These are phyloP conservation scores for Passer domesticus DNA, from an alignment of 2,113 vertebrate genomes.

Conservation along the genomic window DNA sequence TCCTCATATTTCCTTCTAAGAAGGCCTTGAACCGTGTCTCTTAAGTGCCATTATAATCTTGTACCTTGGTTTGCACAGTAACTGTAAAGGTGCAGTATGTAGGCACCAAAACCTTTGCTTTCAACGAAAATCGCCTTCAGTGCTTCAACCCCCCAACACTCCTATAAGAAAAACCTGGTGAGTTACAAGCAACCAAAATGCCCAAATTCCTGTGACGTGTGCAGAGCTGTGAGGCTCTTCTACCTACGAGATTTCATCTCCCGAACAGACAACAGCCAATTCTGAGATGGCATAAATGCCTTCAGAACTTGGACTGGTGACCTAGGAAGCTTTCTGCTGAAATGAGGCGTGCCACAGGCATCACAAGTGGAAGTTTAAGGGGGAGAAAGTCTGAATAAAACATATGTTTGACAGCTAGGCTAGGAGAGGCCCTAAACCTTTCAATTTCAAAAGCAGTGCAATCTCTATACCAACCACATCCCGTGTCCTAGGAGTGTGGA, in stretches of 20 bases:
- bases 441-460: not conserved
- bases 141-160: not conserved
- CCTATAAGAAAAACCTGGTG: not conserved
- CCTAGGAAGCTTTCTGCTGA: not conserved
- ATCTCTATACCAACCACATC: accelerated
- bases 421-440: not conserved
- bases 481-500: accelerated
- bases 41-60: not conserved
- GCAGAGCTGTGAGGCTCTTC: not conserved
- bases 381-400: not conserved
- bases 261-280: not conserved
- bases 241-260: not conserved
- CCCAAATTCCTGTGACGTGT: not conserved
- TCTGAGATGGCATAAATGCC: not conserved
- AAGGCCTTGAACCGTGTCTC: not conserved
- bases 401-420: not conserved
- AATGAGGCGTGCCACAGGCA: accelerated
- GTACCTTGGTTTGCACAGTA: not conserved
- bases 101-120: not conserved
- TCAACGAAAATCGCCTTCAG: not conserved
- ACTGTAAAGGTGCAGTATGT: not conserved
- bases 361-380: not conserved
- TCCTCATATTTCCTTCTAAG: not conserved
- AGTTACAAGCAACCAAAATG: not conserved
- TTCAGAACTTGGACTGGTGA: not conserved